Percentiles rank a stretch among this genome's conserved stretches.
Evolutionary conservation across 2,797 vertebrate genomes (phyloP).

Genomic region (Typhlichthys eigenmanni): DNA sequence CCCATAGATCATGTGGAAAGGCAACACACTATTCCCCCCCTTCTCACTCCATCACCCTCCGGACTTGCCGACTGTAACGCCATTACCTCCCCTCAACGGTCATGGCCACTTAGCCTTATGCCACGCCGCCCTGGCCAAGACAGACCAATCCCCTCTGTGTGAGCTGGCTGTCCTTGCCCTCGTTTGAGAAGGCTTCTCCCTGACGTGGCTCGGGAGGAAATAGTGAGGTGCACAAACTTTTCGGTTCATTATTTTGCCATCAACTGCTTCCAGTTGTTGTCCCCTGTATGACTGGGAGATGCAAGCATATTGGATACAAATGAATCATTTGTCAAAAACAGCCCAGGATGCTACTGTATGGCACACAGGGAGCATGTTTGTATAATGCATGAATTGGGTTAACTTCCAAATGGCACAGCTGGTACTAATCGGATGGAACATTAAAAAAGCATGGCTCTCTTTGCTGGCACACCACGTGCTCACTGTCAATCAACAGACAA

Average conservation of each 20-base stretch:
- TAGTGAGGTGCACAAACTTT: slow-evolving; percentile 55
- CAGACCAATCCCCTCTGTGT: slow-evolving; percentile 43
- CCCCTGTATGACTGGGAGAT: slow-evolving; percentile 50
- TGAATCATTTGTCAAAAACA: slow-evolving; percentile 56
- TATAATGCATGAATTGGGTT: slow-evolving; percentile 25
- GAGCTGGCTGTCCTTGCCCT: slow-evolving; percentile 58
- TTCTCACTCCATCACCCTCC: slow-evolving; percentile 30
- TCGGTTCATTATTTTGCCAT: slow-evolving; percentile 56
- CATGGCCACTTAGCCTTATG: slow-evolving; percentile 70
- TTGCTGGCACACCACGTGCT: slow-evolving; percentile 31
- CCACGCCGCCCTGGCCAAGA: slow-evolving; percentile 55
- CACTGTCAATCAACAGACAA: slow-evolving; percentile 58
- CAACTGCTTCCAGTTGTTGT: slow-evolving; percentile 16
- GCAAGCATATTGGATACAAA: slow-evolving; percentile 55
- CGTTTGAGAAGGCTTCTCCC: slow-evolving; percentile 53
- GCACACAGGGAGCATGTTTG: slow-evolving; percentile 18
- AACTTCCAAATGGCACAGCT: slow-evolving; percentile 40
- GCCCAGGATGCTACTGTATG: slow-evolving; percentile 24
- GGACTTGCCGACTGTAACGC: slow-evolving; percentile 69
- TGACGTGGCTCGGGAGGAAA: slow-evolving; percentile 39
- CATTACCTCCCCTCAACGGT: slow-evolving; percentile 66
- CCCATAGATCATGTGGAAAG: slow-evolving; percentile 44
- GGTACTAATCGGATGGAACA: slow-evolving; percentile 7
- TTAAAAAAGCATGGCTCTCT: slow-evolving; percentile 1
- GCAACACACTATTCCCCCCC: slow-evolving; percentile 33